Conservation (phyloP, 2,797 vertebrate genomes). For the Coluber constrictor region DNA sequence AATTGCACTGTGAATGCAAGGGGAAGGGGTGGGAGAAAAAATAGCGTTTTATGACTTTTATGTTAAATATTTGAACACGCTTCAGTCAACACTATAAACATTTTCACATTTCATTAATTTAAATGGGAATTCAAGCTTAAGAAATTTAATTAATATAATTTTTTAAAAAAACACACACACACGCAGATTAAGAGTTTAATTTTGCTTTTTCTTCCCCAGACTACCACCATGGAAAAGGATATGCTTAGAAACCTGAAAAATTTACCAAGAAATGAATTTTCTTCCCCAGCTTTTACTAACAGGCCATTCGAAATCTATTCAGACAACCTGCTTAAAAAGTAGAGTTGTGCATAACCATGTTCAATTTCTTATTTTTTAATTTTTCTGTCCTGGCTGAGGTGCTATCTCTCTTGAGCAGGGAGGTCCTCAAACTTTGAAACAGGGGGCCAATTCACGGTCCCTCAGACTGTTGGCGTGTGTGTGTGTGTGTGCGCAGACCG, state of each 20-base stretch:
- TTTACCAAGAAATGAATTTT: neutral
- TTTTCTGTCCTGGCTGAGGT: neutral
- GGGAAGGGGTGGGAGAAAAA: neutral
- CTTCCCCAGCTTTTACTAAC: neutral
- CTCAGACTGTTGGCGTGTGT: no score
- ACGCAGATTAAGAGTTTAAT: neutral
- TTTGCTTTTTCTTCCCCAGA: neutral
- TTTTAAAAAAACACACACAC: neutral
- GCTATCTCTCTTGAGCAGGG: neutral
- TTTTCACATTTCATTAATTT: neutral
- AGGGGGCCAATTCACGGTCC: no score
- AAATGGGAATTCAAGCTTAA: neutral
- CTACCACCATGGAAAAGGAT: neutral
- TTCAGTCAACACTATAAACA: neutral
- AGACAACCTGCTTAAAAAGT: neutral
- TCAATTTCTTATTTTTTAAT: slow-evolving; percentile 6
- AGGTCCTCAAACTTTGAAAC: no score
- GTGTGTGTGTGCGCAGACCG: rapidly evolving
- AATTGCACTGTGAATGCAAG: neutral
- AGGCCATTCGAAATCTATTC: neutral
- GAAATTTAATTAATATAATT: neutral
- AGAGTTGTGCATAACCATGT: neutral
- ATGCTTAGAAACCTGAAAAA: neutral
- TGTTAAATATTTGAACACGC: neutral
- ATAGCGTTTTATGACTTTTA: neutral